A percentile compares a stretch with the other conserved stretches of the same genome.
These are phyloP conservation scores for Sylvilagus floridanus DNA, from an alignment of 2,797 vertebrate genomes.

Conservation along the genomic window DNA sequence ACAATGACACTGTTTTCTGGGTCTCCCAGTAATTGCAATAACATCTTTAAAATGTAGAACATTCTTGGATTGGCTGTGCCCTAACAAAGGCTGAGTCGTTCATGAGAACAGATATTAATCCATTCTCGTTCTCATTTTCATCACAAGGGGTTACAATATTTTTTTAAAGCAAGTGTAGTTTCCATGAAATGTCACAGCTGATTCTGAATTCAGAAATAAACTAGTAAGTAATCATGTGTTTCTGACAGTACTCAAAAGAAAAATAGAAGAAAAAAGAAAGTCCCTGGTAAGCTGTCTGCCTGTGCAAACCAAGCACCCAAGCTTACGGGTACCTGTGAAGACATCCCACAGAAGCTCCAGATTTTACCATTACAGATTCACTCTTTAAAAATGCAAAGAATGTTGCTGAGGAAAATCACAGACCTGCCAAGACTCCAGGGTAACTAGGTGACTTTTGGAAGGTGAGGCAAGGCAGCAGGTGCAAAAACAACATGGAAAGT, in stretches of 20 bases:
- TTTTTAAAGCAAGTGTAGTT: conserved; percentile 20
- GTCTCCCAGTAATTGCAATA: not conserved
- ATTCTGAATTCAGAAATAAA: conserved; percentile 44
- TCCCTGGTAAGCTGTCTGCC: not conserved
- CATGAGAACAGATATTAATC: not conserved
- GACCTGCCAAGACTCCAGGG: conserved; percentile 28
- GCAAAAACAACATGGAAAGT: conserved; percentile 37
- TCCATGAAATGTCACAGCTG: not conserved
- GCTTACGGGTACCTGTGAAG: not conserved
- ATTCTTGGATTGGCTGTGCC: not conserved
- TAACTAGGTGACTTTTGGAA: conserved; percentile 43
- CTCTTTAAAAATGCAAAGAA: conserved; percentile 39
- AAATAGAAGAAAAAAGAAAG: not conserved
- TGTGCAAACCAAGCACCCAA: not conserved
- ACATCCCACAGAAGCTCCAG: not conserved
- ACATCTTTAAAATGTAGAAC: conserved; percentile 35
- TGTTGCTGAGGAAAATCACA: not conserved
- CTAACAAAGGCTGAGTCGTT: not conserved
- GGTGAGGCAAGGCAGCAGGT: not conserved
- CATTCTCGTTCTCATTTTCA: conserved; percentile 45
- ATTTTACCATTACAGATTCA: not conserved
- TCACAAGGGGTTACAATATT: not conserved
- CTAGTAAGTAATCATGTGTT: not conserved
- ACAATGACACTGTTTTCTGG: conserved; percentile 55
- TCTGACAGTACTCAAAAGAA: conserved; percentile 39